These are phyloP conservation scores for Yponomeuta cagnagella DNA, from an alignment of 2,888 invertebrate species.

Conservation along the genomic window DNA sequence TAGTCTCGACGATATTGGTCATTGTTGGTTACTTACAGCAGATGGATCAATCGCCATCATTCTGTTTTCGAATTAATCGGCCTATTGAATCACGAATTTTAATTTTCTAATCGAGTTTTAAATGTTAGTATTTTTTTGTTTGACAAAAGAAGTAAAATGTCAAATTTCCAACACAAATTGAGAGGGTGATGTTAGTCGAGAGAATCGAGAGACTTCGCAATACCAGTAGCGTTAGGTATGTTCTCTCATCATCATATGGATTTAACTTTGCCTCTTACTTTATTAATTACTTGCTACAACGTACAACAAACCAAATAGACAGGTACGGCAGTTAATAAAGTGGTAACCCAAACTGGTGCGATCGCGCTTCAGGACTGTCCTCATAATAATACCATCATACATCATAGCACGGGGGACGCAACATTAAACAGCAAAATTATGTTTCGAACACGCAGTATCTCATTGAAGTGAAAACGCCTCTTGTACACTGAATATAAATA, in stretches of 20 bases:
- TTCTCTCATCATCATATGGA: neutral
- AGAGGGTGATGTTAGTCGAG: no score
- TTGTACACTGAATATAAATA: slow-evolving; percentile 45
- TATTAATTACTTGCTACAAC: neutral
- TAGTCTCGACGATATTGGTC: no score
- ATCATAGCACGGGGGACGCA: slow-evolving; percentile 53
- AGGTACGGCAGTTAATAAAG: neutral
- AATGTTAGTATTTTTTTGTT: no score
- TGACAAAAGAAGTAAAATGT: no score
- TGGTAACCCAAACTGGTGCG: neutral
- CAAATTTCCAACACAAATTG: no score
- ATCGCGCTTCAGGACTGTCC: neutral
- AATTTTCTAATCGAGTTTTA: no score
- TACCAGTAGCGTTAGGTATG: no score
- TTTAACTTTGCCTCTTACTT: neutral
- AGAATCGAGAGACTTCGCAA: no score
- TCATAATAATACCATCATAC: slow-evolving; percentile 4
- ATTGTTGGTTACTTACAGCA: no score
- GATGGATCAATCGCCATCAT: no score
- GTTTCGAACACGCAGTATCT: slow-evolving; percentile 52
- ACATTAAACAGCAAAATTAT: slow-evolving; percentile 68
- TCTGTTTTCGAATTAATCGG: no score
- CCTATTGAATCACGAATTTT: no score
- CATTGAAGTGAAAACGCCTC: slow-evolving; percentile 54
- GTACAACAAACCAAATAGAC: neutral